Evolutionary conservation across 2,113 vertebrate genomes (phyloP).

Genomic region (Uropsilus gracilis): DNA sequence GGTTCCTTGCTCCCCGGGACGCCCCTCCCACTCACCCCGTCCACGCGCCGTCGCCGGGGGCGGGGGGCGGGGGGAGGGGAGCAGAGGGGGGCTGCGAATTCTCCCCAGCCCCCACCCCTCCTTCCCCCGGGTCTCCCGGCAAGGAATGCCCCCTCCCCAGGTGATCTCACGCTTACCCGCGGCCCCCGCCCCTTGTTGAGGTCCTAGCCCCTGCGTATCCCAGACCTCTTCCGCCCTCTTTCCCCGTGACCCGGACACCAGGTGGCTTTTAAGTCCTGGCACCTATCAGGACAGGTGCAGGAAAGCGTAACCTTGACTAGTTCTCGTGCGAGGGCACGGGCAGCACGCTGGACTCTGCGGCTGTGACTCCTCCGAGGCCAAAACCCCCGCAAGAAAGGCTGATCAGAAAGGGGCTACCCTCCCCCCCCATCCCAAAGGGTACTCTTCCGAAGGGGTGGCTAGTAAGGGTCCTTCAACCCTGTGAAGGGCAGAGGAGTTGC

Average conservation of each 20-base stretch:
- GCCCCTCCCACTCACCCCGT: neutral
- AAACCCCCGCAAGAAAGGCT: neutral
- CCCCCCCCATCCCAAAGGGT: neutral
- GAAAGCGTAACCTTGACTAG: slow-evolving; percentile 74
- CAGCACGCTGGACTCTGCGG: neutral
- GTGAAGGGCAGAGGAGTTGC: slow-evolving; percentile 67
- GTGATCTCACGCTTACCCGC: slow-evolving; percentile 28
- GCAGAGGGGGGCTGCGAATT: slow-evolving; percentile 46
- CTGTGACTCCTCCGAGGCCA: neutral
- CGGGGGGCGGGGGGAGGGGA: slow-evolving; percentile 55
- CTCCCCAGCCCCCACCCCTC: slow-evolving; percentile 50
- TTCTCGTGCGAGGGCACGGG: neutral
- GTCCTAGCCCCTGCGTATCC: neutral
- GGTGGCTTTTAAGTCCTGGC: slow-evolving; percentile 52
- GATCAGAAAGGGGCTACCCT: neutral
- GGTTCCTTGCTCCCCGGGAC: neutral
- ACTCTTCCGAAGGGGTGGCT: neutral
- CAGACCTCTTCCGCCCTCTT: neutral
- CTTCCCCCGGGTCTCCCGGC: slow-evolving; percentile 28
- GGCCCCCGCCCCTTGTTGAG: neutral
- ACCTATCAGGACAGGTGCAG: slow-evolving; percentile 79
- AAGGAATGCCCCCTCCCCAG: slow-evolving; percentile 51
- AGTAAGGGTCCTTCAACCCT: slow-evolving; percentile 16
- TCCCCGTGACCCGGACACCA: slow-evolving; percentile 49
- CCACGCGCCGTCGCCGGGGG: slow-evolving; percentile 44